A percentile compares a stretch with the other conserved stretches of the same genome.
These are phyloP conservation scores for Ectemnius lituratus DNA, from an alignment of 2,888 invertebrate species.

Conservation along the genomic window DNA sequence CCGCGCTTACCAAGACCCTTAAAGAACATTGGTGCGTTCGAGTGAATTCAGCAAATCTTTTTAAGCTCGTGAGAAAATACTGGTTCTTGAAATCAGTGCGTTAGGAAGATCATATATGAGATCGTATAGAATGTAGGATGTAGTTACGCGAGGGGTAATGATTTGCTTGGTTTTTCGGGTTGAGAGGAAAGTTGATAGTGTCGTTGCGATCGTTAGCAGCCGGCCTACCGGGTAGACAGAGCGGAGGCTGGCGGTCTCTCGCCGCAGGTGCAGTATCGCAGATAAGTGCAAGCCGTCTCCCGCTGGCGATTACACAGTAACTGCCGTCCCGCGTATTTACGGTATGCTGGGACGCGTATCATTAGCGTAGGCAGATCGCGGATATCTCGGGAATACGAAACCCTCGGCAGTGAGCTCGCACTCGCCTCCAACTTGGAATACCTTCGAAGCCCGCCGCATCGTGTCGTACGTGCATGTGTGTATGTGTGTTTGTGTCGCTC, in stretches of 20 bases:
- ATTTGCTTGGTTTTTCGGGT: too few species aligned
- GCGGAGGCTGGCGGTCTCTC: slow-evolving; percentile 38
- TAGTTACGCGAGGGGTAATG: too few species aligned
- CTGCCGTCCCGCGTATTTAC: slow-evolving; percentile 28
- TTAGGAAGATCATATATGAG: not conserved
- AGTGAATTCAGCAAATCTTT: too few species aligned
- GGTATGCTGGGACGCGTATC: slow-evolving; percentile 27
- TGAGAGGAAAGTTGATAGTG: not conserved
- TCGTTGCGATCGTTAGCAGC: slow-evolving; percentile 28
- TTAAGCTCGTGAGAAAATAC: too few species aligned
- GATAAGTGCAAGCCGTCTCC: slow-evolving; percentile 38
- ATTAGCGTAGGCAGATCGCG: slow-evolving; percentile 37
- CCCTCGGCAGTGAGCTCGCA: slow-evolving; percentile 6
- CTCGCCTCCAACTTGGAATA: slow-evolving; percentile 1
- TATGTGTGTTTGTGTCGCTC: not conserved
- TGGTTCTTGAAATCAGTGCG: too few species aligned
- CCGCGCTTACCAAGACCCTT: too few species aligned
- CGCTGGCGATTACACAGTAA: slow-evolving; percentile 34
- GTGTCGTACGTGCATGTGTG: too few species aligned
- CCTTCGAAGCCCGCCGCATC: too few species aligned
- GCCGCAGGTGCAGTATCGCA: slow-evolving; percentile 48
- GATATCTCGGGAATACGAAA: slow-evolving; percentile 24
- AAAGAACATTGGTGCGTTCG: too few species aligned
- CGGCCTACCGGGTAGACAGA: slow-evolving; percentile 32
- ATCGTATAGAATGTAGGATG: not conserved